These are phyloP conservation scores for Callyntrura sp. DNA, from an alignment of 2,888 invertebrate species.

Conservation along the genomic window DNA sequence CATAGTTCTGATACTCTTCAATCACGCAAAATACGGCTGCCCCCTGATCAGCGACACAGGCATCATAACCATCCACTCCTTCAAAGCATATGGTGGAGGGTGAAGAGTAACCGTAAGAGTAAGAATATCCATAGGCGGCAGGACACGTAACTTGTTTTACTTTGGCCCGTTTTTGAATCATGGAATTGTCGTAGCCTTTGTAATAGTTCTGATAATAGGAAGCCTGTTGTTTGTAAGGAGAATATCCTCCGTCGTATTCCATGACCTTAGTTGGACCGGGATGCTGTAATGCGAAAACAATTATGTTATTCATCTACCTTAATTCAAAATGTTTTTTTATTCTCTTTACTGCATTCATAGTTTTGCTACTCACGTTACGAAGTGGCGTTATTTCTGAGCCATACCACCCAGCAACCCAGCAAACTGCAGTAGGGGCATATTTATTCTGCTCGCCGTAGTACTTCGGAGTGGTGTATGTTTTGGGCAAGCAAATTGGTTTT, in stretches of 20 bases:
- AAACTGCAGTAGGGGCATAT: conserved; percentile 69
- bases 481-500: conserved; percentile 54
- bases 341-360: too few species aligned
- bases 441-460: conserved; percentile 57
- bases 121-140: conserved; percentile 58
- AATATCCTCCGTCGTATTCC: conserved; percentile 27
- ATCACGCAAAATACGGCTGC: conserved; percentile 81
- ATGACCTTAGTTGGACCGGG: conserved; percentile 21
- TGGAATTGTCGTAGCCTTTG: conserved; percentile 76
- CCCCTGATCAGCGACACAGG: conserved; percentile 83
- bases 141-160: conserved; percentile 80
- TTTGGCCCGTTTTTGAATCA: conserved; percentile 79
- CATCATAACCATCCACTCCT: conserved; percentile 82
- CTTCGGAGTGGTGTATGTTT: neutral
- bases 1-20: conserved; percentile 68
- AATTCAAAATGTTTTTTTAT: too few species aligned
- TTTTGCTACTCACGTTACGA: conserved; percentile 71
- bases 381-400: conserved; percentile 78
- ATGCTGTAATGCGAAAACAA: conserved; percentile 32
- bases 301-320: too few species aligned
- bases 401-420: conserved; percentile 82
- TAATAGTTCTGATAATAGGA: conserved; percentile 74
- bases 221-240: neutral
- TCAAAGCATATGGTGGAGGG: conserved; percentile 74
- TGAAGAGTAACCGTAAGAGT: conserved; percentile 51